Conservation (phyloP, 2,888 invertebrate species). For the Empis stercorea region DNA sequence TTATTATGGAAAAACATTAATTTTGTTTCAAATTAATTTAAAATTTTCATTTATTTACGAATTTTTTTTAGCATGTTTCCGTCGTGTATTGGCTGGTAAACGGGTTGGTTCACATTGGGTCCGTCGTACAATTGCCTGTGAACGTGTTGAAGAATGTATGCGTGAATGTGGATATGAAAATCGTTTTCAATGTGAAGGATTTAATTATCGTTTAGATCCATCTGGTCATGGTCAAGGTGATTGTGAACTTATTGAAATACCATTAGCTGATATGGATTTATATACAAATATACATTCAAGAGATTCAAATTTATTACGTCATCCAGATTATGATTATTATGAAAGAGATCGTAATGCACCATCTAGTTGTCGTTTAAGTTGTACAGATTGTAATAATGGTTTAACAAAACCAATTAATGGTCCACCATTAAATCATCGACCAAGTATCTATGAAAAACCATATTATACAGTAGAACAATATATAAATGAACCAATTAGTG, state of each 20-base stretch:
- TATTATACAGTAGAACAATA: constrained; percentile 21
- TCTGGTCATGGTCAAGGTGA: constrained; percentile 58
- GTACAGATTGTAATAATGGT: constrained; percentile 29
- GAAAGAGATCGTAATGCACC: constrained; percentile 63
- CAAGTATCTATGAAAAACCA: constrained; percentile 19
- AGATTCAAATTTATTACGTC: constrained; percentile 33
- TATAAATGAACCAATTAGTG: constrained; percentile 13
- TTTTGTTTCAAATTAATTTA: too few species aligned
- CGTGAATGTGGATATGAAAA: constrained; percentile 61
- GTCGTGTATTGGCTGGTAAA: constrained; percentile 60
- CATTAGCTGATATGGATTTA: constrained; percentile 54
- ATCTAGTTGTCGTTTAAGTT: constrained; percentile 41
- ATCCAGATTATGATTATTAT: constrained; percentile 63
- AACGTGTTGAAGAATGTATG: constrained; percentile 62
- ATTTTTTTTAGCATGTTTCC: constrained; percentile 53
- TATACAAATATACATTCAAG: constrained; percentile 36
- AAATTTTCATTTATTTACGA: too few species aligned
- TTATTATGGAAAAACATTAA: too few species aligned
- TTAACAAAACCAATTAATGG: constrained; percentile 15
- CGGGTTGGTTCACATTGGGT: constrained; percentile 56
- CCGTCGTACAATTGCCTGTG: constrained; percentile 53
- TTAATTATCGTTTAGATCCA: constrained; percentile 68
- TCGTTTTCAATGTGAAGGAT: constrained; percentile 67
- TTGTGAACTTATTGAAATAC: constrained; percentile 63
- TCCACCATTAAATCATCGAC: background rate